Evolutionary conservation across 2,888 invertebrate species (phyloP).

Genomic region (Adela reaumurella): DNA sequence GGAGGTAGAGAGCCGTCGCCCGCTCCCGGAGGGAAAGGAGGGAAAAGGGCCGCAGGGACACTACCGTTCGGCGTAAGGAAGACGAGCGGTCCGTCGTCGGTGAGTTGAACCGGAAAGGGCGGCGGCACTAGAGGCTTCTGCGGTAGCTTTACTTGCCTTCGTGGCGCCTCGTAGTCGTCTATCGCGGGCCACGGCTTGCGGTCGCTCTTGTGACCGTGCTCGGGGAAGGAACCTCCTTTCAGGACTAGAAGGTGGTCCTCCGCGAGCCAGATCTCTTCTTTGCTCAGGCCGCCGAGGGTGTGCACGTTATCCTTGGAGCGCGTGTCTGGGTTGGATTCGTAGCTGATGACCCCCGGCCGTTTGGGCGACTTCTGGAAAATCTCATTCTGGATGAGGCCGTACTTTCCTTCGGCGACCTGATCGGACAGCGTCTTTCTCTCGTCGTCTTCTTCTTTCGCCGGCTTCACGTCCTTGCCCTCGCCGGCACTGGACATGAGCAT

Average conservation of each 20-base stretch:
- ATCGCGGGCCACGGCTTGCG: constrained; percentile 71
- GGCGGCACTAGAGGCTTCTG: constrained; percentile 81
- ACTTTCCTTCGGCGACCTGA: constrained; percentile 87
- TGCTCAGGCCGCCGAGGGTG: constrained; percentile 76
- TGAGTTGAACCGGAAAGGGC: constrained; percentile 89
- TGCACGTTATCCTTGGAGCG: constrained; percentile 71
- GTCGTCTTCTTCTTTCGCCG: constrained; percentile 46
- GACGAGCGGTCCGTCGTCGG: constrained; percentile 81
- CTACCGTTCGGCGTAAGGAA: constrained; percentile 79
- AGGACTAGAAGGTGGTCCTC: constrained; percentile 84
- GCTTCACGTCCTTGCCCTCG: constrained; percentile 57
- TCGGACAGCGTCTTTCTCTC: constrained; percentile 83
- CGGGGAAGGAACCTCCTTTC: constrained; percentile 72
- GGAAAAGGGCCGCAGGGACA: constrained; percentile 66
- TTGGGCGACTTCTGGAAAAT: constrained; percentile 68
- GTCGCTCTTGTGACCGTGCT: constrained; percentile 41
- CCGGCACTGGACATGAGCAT: constrained; percentile 68
- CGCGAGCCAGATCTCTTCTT: constrained; percentile 86
- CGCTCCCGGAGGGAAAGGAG: constrained; percentile 63
- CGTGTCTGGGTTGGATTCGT: constrained; percentile 76
- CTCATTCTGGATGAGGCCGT: constrained; percentile 83
- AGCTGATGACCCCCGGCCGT: constrained; percentile 79
- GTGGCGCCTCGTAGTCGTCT: constrained; percentile 79
- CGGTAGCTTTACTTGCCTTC: constrained; percentile 81
- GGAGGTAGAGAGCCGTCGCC: constrained; percentile 50